A percentile compares a stretch with the other conserved stretches of the same genome.
Conservation (phyloP, 1,140 invertebrate genomes). For the Euschistus heros region DNA sequence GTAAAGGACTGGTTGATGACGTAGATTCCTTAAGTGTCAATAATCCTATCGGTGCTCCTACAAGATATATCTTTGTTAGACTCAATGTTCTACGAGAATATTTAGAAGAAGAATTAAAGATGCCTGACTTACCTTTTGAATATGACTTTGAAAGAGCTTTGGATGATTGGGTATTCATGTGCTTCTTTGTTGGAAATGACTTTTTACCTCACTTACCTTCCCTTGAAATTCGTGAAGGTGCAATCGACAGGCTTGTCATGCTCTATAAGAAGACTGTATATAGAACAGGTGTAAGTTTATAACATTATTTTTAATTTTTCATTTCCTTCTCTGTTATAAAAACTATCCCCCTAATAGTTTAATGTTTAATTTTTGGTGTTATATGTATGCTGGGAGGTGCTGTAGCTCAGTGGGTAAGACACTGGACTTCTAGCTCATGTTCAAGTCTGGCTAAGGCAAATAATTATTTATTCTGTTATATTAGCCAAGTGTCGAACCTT, state of each 20-base stretch:
- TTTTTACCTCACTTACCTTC: slow-evolving; percentile 98
- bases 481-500: too few relatives aligned
- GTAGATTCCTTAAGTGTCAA: slow-evolving; percentile 28
- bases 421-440: too few relatives aligned
- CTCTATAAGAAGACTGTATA: slow-evolving; percentile 94
- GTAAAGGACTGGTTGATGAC: slow-evolving; percentile 50
- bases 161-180: slow-evolving; percentile 99
- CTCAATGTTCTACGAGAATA: slow-evolving; percentile 92
- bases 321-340: slow-evolving; percentile 19
- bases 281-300: slow-evolving; percentile 62
- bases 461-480: too few relatives aligned
- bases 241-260: slow-evolving; percentile 87
- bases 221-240: slow-evolving; percentile 94
- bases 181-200: slow-evolving; percentile 99
- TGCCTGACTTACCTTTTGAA: slow-evolving; percentile 87
- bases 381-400: too few relatives aligned
- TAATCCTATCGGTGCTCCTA: slow-evolving; percentile 50
- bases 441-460: too few relatives aligned
- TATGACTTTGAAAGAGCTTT: slow-evolving; percentile 82
- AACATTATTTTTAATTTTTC: slow-evolving; percentile 4
- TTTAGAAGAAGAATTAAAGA: slow-evolving; percentile 77
- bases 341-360: too few relatives aligned
- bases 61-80: slow-evolving; percentile 80
- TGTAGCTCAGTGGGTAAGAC: too few relatives aligned
- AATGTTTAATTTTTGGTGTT: too few relatives aligned